Conservation (phyloP, 1,140 invertebrate species). For the Drosophila suzukii region DNA sequence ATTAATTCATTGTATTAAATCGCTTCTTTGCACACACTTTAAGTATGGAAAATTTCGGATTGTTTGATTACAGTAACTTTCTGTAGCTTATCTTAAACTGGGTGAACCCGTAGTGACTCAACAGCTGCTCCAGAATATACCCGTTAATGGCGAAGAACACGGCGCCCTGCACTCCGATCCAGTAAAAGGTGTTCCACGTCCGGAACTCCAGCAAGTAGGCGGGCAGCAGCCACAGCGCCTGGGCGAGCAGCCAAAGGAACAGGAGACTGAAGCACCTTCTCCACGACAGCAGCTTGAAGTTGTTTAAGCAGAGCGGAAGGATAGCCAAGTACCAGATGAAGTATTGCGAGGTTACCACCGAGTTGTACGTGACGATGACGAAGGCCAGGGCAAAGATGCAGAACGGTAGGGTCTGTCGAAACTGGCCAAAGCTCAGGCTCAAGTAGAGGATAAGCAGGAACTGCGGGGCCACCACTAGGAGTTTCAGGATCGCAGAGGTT, state of each 20-base stretch:
- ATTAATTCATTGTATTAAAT: constrained; percentile 16
- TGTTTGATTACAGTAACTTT: constrained; percentile 56
- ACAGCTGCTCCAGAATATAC: constrained; percentile 89
- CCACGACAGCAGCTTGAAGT: constrained; percentile 86
- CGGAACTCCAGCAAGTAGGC: constrained; percentile 97
- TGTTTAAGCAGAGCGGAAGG: constrained; percentile 91
- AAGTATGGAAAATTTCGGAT: neutral
- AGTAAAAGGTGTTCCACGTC: constrained; percentile 91
- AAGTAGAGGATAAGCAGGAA: constrained; percentile 89
- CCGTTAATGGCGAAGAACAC: constrained; percentile 92
- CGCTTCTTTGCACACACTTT: neutral
- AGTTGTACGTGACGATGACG: constrained; percentile 97
- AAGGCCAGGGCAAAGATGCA: constrained; percentile 94
- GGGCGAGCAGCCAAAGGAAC: constrained; percentile 91
- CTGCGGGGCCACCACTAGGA: constrained; percentile 91
- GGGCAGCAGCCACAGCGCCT: constrained; percentile 94
- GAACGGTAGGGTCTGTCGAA: constrained; percentile 90
- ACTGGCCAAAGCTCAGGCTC: constrained; percentile 89
- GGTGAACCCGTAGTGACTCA: constrained; percentile 86
- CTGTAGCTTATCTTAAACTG: constrained; percentile 65
- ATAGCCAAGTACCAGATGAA: constrained; percentile 98
- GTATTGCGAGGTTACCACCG: constrained; percentile 98
- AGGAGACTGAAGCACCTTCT: constrained; percentile 85
- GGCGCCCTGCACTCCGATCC: constrained; percentile 91
- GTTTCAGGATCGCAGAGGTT: constrained; percentile 86